Conservation (phyloP, 2,888 invertebrate species). For the Amblyjoppa fuscipennis region DNA sequence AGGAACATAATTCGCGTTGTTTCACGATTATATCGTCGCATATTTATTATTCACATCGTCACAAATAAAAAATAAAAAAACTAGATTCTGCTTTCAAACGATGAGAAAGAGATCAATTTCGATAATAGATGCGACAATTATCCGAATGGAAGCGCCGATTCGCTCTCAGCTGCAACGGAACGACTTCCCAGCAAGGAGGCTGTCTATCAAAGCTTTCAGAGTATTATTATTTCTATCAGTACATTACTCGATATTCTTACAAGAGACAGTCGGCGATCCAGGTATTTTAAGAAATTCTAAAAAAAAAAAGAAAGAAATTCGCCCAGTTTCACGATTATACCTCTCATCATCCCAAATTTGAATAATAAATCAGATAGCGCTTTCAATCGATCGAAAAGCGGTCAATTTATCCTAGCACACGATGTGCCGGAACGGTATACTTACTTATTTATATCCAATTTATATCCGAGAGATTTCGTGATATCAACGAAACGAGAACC, state of each 20-base stretch:
- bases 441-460: not conserved
- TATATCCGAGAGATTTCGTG: slow-evolving; percentile 30
- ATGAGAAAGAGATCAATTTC: not conserved
- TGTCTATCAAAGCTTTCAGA: not conserved
- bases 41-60: not conserved
- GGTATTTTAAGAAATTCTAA: too few species aligned
- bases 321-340: not conserved
- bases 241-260: too few species aligned
- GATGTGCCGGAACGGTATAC: too few species aligned
- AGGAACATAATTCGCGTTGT: too few species aligned
- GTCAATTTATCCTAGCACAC: too few species aligned
- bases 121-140: slow-evolving; percentile 70
- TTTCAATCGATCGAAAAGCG: not conserved
- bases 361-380: not conserved
- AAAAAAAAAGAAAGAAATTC: too few species aligned
- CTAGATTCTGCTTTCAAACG: not conserved
- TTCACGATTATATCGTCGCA: too few species aligned
- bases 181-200: slow-evolving; percentile 21
- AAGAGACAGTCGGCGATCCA: too few species aligned
- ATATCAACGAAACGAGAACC: not conserved
- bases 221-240: too few species aligned
- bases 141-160: slow-evolving; percentile 70
- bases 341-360: not conserved
- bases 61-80: not conserved
- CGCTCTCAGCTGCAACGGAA: slow-evolving; percentile 61